phyloP scores from a whole-genome alignment of 2,888 invertebrate genomes.

The Ptycholaimellus sp. region DNA sequence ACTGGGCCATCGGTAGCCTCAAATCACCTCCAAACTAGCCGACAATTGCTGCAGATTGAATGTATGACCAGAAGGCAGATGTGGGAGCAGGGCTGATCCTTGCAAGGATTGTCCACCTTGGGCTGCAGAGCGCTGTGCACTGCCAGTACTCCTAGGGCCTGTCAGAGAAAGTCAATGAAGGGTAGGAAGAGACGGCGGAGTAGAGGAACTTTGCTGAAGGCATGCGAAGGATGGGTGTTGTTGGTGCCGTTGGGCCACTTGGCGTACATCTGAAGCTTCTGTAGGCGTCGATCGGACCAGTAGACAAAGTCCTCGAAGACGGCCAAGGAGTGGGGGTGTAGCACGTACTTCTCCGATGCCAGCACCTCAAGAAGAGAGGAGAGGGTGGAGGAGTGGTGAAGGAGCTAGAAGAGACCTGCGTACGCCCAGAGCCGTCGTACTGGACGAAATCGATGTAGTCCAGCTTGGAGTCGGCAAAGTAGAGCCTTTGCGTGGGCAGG shows the following conservation, averaged over 20 bases:
- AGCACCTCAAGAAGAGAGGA: no score
- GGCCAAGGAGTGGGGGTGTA: slow-evolving; percentile 80
- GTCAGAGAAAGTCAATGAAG: not conserved
- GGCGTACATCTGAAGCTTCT: slow-evolving; percentile 16
- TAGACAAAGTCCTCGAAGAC: slow-evolving; percentile 84
- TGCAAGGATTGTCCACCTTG: slow-evolving; percentile 44
- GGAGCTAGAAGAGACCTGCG: no score
- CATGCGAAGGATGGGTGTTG: slow-evolving; percentile 39
- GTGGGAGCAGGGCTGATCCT: slow-evolving; percentile 51
- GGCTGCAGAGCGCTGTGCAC: slow-evolving; percentile 85
- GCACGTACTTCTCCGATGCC: slow-evolving; percentile 42
- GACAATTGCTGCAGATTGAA: no score
- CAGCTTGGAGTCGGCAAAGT: slow-evolving; percentile 86
- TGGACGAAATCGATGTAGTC: slow-evolving; percentile 93
- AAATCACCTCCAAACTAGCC: no score
- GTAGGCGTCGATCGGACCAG: slow-evolving; percentile 70
- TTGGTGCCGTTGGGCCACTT: slow-evolving; percentile 24
- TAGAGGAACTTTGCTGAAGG: slow-evolving; percentile 48
- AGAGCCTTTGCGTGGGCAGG: slow-evolving; percentile 66
- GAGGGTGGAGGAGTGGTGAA: no score
- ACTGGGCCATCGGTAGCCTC: no score
- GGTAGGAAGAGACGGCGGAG: not conserved
- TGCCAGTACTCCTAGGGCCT: slow-evolving; percentile 70
- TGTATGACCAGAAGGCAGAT: slow-evolving; percentile 68
- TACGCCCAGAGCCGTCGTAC: slow-evolving; percentile 52